Evolutionary conservation across 23 tunicate species (phyloP), one percentile per base, ranked within the genome.

Genomic region (Ciona savignyi): DNA sequence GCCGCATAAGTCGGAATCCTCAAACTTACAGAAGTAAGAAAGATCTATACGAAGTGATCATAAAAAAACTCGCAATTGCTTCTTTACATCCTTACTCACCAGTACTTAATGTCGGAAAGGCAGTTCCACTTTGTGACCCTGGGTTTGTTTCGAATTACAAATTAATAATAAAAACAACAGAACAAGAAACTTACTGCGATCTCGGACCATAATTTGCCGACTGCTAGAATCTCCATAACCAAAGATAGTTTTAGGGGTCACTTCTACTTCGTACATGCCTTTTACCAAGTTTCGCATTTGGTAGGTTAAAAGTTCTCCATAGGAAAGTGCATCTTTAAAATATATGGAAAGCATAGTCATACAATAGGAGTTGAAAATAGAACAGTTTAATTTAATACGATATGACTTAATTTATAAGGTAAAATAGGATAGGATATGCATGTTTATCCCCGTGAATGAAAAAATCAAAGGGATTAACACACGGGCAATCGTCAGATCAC

Each of bases 211-310:
- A 24, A 90, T 65, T 24, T 74, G 31, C 68, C 83, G 76, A 71
- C 34, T 70, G 22, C 78, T 69, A 0, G 83, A 30, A 60, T 80
- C 92, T 63, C 97, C 97, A 30, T 72, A 33, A 4, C 80, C 86
- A 65, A 34, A 80, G 1, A 15, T 71, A 15, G 79, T 91, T 23
- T 31, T 65, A 0, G 97, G 86, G 1, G 76, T 71, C 6, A 91
- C 86, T 62, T 77, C 91, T n/a, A 91, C 87, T 71, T 91, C 83
- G 68, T 91, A 91, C 0, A 22, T 29, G 0, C 87, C 87, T 19
- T 70, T 48, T 1, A 35, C 32, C 49, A 91, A 66, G 33, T 80
- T 62, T 4, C 34, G 51, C 35, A 91, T 20, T 21, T 65, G 30
- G 75, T 65, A 85, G 15, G 86, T 56, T 3, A 91, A 32, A 1